phyloP scores from a whole-genome alignment of 2,797 vertebrate species.

The Sebastes trivittatus region DNA sequence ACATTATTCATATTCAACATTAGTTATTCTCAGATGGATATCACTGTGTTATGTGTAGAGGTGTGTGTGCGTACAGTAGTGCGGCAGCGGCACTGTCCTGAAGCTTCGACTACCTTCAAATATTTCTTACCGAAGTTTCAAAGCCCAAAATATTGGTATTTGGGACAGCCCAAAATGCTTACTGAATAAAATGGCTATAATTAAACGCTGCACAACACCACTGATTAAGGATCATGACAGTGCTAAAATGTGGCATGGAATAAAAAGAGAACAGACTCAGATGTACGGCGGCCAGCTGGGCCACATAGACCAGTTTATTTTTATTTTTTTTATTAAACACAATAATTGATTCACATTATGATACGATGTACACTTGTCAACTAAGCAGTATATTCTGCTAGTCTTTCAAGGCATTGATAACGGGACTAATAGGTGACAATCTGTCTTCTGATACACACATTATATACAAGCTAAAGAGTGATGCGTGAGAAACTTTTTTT shows the following conservation, averaged over 20 bases:
- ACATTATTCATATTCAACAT: too few species aligned
- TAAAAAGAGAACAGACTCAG: constrained; percentile 30
- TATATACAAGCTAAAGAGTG: constrained; percentile 80
- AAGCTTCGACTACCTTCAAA: too few species aligned
- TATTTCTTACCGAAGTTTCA: too few species aligned
- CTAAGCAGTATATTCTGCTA: constrained; percentile 61
- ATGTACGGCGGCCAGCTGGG: constrained; percentile 59
- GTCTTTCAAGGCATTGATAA: constrained; percentile 68
- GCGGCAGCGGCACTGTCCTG: too few species aligned
- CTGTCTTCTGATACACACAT: constrained; percentile 71
- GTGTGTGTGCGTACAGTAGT: too few species aligned
- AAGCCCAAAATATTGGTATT: too few species aligned
- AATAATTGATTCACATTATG: constrained; percentile 77
- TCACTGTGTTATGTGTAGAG: too few species aligned
- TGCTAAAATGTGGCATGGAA: not conserved
- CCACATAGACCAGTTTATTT: constrained; percentile 75
- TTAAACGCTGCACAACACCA: not conserved
- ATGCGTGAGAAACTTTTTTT: constrained; percentile 62
- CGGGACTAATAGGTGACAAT: constrained; percentile 70
- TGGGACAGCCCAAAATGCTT: not conserved
- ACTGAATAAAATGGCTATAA: not conserved
- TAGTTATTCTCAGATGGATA: too few species aligned
- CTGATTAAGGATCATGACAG: not conserved
- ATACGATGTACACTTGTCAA: constrained; percentile 74
- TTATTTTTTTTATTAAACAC: constrained; percentile 78